Percentiles rank a stretch among this genome's conserved stretches.
Conservation (phyloP, 2,797 vertebrate species). For the Tokudaia muenninki region DNA sequence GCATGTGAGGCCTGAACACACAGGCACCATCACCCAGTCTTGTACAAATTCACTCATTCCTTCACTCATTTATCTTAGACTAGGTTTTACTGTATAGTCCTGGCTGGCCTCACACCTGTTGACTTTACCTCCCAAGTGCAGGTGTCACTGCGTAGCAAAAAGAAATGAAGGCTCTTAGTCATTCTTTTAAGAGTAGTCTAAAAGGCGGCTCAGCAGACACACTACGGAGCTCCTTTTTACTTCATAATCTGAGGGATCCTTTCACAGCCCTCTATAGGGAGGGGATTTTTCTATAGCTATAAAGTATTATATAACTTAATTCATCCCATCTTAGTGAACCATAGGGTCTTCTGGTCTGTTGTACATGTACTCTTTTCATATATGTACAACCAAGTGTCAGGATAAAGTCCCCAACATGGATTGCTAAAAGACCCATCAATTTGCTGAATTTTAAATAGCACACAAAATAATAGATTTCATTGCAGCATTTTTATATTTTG, state of each 20-base stretch:
- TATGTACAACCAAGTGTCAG: not conserved
- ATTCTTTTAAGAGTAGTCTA: not conserved
- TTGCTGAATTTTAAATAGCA: not conserved
- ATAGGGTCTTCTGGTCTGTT: not conserved
- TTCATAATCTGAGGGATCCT: not conserved
- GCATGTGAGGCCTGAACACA: not conserved
- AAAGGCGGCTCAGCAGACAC: not conserved
- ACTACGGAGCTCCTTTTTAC: not conserved
- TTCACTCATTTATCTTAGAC: not conserved
- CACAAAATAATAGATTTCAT: not conserved
- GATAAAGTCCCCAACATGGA: conserved; percentile 1
- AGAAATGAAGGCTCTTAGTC: not conserved
- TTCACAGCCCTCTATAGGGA: not conserved
- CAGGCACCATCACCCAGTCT: not conserved
- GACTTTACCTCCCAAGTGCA: not conserved
- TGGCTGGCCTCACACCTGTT: not conserved
- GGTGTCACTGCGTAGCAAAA: not conserved
- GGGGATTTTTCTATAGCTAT: not conserved
- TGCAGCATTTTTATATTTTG: not conserved
- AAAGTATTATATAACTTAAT: not conserved
- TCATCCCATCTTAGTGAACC: not conserved
- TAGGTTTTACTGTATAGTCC: not conserved
- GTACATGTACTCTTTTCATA: not conserved
- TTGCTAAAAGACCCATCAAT: not conserved
- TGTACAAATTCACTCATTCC: not conserved